Base-by-base conservation (phyloP, 1,140 invertebrate species). In the Pseudomyrmex flavicornis region DNA sequence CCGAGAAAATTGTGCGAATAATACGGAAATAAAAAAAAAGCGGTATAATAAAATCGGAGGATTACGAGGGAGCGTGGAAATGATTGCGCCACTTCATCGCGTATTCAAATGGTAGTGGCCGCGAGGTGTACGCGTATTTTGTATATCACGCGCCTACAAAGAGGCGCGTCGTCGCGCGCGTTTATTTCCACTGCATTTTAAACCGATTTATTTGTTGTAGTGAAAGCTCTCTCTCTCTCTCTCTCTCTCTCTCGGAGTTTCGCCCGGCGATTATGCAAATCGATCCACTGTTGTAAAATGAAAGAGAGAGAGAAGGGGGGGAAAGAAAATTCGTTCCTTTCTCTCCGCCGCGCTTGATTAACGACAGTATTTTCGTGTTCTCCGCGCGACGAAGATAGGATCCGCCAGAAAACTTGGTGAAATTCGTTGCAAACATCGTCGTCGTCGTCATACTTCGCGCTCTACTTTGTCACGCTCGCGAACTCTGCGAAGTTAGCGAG, bases 151-250 rank as follows among this genome's bases (percentile, higher is more conserved):
- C 35, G 35, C 5, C 35, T 35, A 35, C 7, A 5, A 2, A 26
- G 35, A 35, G 35, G 7, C 17, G 17, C 56, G 4, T 62, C 13
- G 50, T 52, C 9, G 13, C 44, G 44, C 35, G 35, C 35, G 46
- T 62, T 75, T 75, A 75, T 75, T 63, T 50, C 12, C 46, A 75
- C 15, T 26, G 59, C 59, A 3, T 63, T 48, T 48, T 61, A 13
- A 75, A 9, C 46, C 12, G 10, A 7, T 59, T 74, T 61, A 56
- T 74, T 74, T 61, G 35, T 35, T 1, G 35, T 35, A 35, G 35
- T 7, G 44, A 20, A 62, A 17, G 22, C 2, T 50, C 13, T 12
- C 20, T 48, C 35, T 26, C 22, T 1, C 22, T 22, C 22, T 22
- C 26, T 26, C 26, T 26, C 26, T 26, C 26, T 26, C 2, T 26